Base-by-base conservation (phyloP, 2,888 invertebrate genomes). In the Hypomecis punctinalis region DNA sequence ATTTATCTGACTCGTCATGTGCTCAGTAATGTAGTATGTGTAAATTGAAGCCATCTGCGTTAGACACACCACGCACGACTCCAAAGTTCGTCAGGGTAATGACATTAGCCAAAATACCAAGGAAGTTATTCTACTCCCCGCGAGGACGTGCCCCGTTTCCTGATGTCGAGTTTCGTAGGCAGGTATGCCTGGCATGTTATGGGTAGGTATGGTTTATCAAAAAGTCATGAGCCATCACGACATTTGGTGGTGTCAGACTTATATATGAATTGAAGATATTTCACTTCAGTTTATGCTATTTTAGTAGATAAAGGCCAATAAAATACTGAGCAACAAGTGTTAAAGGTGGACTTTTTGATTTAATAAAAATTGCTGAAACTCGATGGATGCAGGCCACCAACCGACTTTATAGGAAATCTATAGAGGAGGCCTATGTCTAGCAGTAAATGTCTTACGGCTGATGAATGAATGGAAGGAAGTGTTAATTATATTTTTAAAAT, bases 61-160 rank as follows among this genome's bases (percentile, higher is more conserved):
- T 63, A 70, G 66, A 66, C 67, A 69, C 66, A 63, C 67, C 68
- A 63, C 70, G 62, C 63, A 52, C 54, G 56, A 57, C 64, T 75
- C 77, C 78, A 80, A 79, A 78, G 83, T 85, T 81, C 79, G 79
- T 80, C 79, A 78, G 74, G 69, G 79, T 84, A 85, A 88, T 85
- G 83, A 80, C 78, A 85, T 89, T 89, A 85, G 83, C 80, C 81
- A 78, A 82, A 86, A 86, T 85, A 87, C 84, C 86, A 85, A 82
- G 74, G 76, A 77, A 82, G 84, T 88, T 83, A 80, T 78, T 81
- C 78, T 78, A 77, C 80, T 77, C 78, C 77, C 78, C 71, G 72
- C 4, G 70, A 58, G 69, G 67, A 86, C 86, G 87, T 87, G 87
- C 79, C 78, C 71, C 52, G 84, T 63, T 69, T 83, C 68, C 77